Percentiles rank a stretch among this genome's conserved stretches.
Evolutionary conservation across 2,113 vertebrate species (phyloP).

Genomic region (Merops nubicus): DNA sequence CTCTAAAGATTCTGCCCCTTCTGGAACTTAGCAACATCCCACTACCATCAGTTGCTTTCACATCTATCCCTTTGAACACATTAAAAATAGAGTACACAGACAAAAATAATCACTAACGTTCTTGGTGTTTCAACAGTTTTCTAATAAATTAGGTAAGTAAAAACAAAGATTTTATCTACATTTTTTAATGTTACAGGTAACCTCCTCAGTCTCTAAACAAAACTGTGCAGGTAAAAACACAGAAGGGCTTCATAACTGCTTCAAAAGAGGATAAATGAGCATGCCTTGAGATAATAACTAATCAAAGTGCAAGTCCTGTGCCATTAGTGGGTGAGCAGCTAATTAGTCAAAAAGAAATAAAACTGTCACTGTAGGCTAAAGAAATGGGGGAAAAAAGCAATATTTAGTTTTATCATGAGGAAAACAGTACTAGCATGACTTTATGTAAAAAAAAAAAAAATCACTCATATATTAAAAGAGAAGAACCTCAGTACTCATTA

Average conservation of each 20-base stretch:
- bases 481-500: conserved; percentile 9
- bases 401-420: conserved; percentile 54
- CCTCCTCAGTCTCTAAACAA: background rate
- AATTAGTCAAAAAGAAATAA: conserved; percentile 75
- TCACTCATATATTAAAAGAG: background rate
- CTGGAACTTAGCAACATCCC: background rate
- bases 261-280: background rate
- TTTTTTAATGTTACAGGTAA: background rate
- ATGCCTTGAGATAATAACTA: conserved; percentile 64
- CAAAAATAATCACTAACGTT: background rate
- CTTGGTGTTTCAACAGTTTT: background rate
- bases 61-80: background rate
- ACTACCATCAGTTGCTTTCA: background rate
- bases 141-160: background rate
- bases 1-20: background rate
- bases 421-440: background rate
- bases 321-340: conserved; percentile 56
- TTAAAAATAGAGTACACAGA: background rate
- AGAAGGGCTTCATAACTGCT: background rate
- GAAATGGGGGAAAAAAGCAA: conserved; percentile 53
- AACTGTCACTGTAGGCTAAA: conserved; percentile 57
- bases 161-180: background rate
- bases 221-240: background rate
- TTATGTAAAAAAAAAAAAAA: background rate
- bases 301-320: conserved; percentile 8